Evolutionary conservation across 2,888 invertebrate genomes (phyloP).

Genomic region (Pollenia angustigena): DNA sequence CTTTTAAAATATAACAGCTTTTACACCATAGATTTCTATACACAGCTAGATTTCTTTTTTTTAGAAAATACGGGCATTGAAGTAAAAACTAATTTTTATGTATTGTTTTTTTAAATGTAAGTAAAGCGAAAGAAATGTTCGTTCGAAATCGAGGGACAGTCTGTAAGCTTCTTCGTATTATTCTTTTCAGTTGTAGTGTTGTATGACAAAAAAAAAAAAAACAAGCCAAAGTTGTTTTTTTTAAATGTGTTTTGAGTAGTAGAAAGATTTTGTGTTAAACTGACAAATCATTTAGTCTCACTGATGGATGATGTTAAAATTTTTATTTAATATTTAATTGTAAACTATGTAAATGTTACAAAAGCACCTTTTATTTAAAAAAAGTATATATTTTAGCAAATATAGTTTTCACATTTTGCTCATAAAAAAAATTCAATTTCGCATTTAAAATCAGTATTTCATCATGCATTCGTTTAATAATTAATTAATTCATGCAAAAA

Average conservation of each 20-base stretch:
- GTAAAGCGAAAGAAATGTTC: too few relatives aligned
- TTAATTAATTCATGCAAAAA: conserved; percentile 13
- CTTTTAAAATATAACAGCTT: too few relatives aligned
- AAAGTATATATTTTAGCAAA: neutral
- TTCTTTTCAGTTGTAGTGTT: conserved; percentile 63
- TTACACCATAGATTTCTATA: too few relatives aligned
- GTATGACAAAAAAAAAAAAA: conserved; percentile 10
- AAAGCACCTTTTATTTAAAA: conserved; percentile 58
- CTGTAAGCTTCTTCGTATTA: conserved; percentile 6
- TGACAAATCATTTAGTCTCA: conserved; percentile 28
- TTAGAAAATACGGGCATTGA: too few relatives aligned
- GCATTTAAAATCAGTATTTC: conserved; percentile 6
- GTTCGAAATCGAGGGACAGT: neutral
- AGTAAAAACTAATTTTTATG: too few relatives aligned
- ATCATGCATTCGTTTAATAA: neutral
- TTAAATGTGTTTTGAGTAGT: conserved; percentile 53
- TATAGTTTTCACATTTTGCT: conserved; percentile 22
- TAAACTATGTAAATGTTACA: conserved; percentile 53
- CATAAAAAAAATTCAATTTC: conserved; percentile 14
- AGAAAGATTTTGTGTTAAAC: conserved; percentile 35
- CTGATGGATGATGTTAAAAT: conserved; percentile 49
- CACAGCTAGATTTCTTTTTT: too few relatives aligned
- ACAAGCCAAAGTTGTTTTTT: conserved; percentile 54
- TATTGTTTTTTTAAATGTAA: too few relatives aligned
- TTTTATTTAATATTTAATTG: conserved; percentile 14